Conservation (phyloP, 1,140 invertebrate genomes). For the Anthonomus grandis region DNA sequence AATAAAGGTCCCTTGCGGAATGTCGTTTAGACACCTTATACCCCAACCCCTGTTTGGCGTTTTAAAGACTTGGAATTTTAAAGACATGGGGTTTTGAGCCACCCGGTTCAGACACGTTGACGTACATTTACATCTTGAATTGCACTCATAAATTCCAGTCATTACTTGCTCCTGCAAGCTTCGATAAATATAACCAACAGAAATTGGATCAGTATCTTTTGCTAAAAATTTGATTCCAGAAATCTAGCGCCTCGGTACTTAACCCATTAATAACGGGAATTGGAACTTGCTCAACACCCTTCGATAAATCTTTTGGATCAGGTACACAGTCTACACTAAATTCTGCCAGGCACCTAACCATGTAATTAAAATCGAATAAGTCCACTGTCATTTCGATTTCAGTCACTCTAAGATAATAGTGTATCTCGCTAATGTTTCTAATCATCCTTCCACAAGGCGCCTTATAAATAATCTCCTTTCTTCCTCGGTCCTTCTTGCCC, state of each 20-base stretch:
- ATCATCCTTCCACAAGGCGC: slow-evolving; percentile 84
- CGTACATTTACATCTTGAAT: slow-evolving; percentile 79
- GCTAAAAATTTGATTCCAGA: slow-evolving; percentile 68
- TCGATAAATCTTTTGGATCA: slow-evolving; percentile 42
- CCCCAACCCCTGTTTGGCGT: slow-evolving; percentile 92
- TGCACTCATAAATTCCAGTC: slow-evolving; percentile 95
- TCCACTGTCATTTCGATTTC: slow-evolving; percentile 79
- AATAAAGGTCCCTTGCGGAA: slow-evolving; percentile 89
- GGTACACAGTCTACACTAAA: slow-evolving; percentile 54
- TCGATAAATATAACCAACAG: slow-evolving; percentile 80
- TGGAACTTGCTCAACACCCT: slow-evolving; percentile 71
- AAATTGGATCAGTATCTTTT: slow-evolving; percentile 55
- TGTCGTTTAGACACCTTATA: slow-evolving; percentile 89
- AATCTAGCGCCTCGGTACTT: slow-evolving; percentile 77
- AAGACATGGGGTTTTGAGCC: slow-evolving; percentile 78
- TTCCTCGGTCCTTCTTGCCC: slow-evolving; percentile 60
- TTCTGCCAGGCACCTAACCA: slow-evolving; percentile 76
- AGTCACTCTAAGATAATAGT: slow-evolving; percentile 68
- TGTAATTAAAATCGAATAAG: slow-evolving; percentile 81
- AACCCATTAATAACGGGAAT: slow-evolving; percentile 90
- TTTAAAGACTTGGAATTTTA: slow-evolving; percentile 85
- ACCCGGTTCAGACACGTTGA: slow-evolving; percentile 81
- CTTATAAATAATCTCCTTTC: slow-evolving; percentile 68
- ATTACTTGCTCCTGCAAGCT: slow-evolving; percentile 77
- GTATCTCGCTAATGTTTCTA: slow-evolving; percentile 70